Conservation (phyloP, 2,888 invertebrate species). For the Chrysodeixis includens region DNA sequence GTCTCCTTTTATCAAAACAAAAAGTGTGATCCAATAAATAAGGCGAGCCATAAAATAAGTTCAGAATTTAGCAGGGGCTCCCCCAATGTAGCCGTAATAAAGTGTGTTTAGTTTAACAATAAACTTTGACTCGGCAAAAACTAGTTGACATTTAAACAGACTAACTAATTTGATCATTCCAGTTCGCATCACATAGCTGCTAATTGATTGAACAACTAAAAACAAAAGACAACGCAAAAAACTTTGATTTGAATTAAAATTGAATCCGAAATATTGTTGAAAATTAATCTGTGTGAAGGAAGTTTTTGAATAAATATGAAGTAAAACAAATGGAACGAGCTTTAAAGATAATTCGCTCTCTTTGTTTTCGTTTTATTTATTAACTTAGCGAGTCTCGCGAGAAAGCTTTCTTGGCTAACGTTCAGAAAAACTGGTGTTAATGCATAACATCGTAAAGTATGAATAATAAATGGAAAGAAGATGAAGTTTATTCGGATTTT, state of each 20-base stretch:
- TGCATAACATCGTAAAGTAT: conserved; percentile 6
- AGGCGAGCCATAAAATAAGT: conserved; percentile 38
- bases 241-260: background rate
- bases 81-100: conserved; percentile 26
- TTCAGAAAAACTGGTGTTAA: conserved; percentile 1
- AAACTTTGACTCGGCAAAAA: conserved; percentile 32
- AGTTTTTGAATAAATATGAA: conserved; percentile 4
- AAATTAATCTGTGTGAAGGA: background rate
- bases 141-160: conserved; percentile 17
- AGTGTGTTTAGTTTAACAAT: conserved; percentile 21
- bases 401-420: background rate
- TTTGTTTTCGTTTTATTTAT: conserved; percentile 6
- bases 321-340: background rate
- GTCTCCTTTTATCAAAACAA: conserved; percentile 36
- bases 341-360: conserved; percentile 4
- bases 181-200: background rate
- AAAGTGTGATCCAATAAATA: conserved; percentile 47
- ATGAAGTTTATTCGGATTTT: background rate
- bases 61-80: conserved; percentile 35
- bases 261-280: background rate
- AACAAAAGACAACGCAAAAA: background rate
- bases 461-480: conserved; percentile 3
- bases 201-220: conserved; percentile 19
- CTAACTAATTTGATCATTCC: conserved; percentile 20
- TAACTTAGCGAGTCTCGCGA: conserved; percentile 11